These are phyloP conservation scores for Tolmerus cingulatus DNA, from an alignment of 2,888 invertebrate genomes.

Conservation along the genomic window DNA sequence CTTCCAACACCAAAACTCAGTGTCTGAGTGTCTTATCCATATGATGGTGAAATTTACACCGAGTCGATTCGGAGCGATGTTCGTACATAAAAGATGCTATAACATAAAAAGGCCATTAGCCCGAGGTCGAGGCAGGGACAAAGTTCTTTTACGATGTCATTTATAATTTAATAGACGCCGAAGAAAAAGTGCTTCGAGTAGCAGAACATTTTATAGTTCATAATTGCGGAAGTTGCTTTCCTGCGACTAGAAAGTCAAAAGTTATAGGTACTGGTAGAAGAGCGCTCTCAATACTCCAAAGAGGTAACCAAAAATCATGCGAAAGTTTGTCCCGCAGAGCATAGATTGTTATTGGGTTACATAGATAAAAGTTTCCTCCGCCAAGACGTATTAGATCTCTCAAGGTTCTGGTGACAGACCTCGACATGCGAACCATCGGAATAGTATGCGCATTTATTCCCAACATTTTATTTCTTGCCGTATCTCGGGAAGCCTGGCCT, in stretches of 20 bases:
- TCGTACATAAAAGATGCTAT: slow-evolving; percentile 18
- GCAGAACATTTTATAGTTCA: slow-evolving; percentile 41
- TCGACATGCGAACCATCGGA: neutral
- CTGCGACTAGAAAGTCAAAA: neutral
- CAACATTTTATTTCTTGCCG: neutral
- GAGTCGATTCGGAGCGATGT: neutral
- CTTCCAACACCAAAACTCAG: neutral
- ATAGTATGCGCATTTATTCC: slow-evolving; percentile 11
- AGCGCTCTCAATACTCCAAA: neutral
- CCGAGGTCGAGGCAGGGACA: neutral
- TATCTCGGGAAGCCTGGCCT: neutral
- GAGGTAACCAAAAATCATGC: neutral
- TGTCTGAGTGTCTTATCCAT: neutral
- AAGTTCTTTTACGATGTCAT: slow-evolving; percentile 32
- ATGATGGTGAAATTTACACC: neutral
- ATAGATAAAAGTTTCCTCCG: neutral
- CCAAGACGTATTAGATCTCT: neutral
- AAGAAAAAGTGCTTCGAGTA: slow-evolving; percentile 40
- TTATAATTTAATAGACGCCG: slow-evolving; percentile 40
- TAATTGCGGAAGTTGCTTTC: slow-evolving; percentile 39
- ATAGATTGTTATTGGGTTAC: neutral
- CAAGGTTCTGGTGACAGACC: neutral
- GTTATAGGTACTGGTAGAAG: neutral
- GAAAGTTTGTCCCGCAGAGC: neutral
- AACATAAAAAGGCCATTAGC: slow-evolving; percentile 39